Conservation (phyloP, 1,140 invertebrate genomes). For the Sweltsa coloradensis region DNA sequence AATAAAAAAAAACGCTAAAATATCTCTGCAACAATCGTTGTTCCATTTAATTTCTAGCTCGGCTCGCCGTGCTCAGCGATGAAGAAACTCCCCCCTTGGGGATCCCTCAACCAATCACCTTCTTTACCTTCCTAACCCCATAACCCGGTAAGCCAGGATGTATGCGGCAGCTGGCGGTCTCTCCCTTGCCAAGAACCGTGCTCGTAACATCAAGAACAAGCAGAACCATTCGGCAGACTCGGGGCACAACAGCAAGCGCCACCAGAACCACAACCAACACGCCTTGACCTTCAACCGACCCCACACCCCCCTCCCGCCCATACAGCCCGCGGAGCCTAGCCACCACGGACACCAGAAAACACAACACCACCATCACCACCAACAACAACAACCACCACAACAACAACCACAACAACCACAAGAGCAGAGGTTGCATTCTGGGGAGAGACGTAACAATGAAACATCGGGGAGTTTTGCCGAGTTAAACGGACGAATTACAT, state of each 20-base stretch:
- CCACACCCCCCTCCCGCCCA: background rate
- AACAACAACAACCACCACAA: background rate
- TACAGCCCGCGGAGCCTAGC: background rate
- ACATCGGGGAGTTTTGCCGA: slow-evolving; percentile 1
- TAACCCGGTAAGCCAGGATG: slow-evolving; percentile 3
- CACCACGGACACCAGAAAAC: background rate
- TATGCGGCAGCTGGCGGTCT: slow-evolving; percentile 10
- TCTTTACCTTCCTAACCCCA: too few species aligned
- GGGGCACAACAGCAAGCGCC: background rate
- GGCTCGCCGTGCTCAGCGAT: too few species aligned
- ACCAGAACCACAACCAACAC: too few species aligned
- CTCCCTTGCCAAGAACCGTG: slow-evolving; percentile 5
- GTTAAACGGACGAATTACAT: slow-evolving; percentile 8
- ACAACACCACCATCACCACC: slow-evolving; percentile 1
- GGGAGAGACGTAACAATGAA: too few species aligned
- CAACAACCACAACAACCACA: background rate
- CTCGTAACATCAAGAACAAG: background rate
- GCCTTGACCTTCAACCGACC: background rate
- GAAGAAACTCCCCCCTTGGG: too few species aligned
- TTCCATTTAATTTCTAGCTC: too few species aligned
- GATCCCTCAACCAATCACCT: too few species aligned
- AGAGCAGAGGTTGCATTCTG: too few species aligned
- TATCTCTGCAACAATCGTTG: too few species aligned
- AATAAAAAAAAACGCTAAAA: too few species aligned
- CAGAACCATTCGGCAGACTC: background rate